Conservation (phyloP, 1,140 invertebrate species). For the Atta texana region DNA sequence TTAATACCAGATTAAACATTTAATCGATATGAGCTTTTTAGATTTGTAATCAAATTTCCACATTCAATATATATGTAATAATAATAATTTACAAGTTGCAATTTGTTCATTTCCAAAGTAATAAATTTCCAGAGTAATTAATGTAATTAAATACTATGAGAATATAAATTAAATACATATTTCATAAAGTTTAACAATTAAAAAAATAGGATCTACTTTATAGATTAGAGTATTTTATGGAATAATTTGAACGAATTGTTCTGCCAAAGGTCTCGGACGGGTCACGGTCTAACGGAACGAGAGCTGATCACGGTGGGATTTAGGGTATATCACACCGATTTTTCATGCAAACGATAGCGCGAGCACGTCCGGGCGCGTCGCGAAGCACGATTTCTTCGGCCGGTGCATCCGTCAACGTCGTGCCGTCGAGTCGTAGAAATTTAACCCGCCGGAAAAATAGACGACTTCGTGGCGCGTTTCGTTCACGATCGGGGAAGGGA, state of each 20-base stretch:
- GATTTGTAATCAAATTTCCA: background rate
- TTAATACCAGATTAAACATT: slow-evolving; percentile 21
- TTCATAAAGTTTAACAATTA: background rate
- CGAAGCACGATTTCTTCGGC: slow-evolving; percentile 81
- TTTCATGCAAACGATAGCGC: slow-evolving; percentile 78
- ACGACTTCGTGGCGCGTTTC: slow-evolving; percentile 71
- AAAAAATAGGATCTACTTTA: background rate
- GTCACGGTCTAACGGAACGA: slow-evolving; percentile 33
- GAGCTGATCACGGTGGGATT: slow-evolving; percentile 57
- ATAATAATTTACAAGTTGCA: background rate
- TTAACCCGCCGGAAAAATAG: slow-evolving; percentile 80
- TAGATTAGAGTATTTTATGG: background rate
- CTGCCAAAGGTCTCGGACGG: background rate
- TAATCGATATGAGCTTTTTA: background rate
- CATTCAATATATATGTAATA: background rate
- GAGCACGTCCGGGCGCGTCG: slow-evolving; percentile 61
- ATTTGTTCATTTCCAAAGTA: background rate
- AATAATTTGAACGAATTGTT: background rate
- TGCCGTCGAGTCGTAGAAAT: slow-evolving; percentile 82
- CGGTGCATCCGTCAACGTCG: slow-evolving; percentile 85
- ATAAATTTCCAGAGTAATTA: background rate
- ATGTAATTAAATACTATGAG: background rate
- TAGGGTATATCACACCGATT: slow-evolving; percentile 67
- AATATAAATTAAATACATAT: background rate
- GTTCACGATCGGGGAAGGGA: slow-evolving; percentile 51